Evolutionary conservation across 2,113 vertebrate species (phyloP), one percentile per base, ranked within the genome.

Genomic region (Heteronetta atricapilla): DNA sequence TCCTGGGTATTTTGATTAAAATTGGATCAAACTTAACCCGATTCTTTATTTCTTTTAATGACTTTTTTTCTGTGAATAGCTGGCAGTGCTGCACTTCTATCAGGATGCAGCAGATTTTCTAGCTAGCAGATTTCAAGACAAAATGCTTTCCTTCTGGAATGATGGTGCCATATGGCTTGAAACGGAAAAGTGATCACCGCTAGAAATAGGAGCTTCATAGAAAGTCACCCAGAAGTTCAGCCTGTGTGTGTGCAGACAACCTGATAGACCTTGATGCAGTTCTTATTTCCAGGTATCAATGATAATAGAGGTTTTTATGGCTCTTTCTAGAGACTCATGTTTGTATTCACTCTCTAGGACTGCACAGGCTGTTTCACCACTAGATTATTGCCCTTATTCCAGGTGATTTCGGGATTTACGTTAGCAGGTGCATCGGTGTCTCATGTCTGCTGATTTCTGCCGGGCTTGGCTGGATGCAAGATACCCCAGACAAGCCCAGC

Each of bases 151-250:
- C 86, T 88, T 84, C 80, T 92, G 90, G 85, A 93, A 89, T 62
- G 63, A 84, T 80, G 87, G 69, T 82, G 82, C 93, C 96, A 95
- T 96, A 95, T 97, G 95, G 94, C 88, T 96, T 90, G 80, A 93
- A 88, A 96, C 82, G 80, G 90, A 94, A 88, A 96, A 96, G 86
- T 84, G 90, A 90, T 96, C 80, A 26, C 80, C 55, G 53, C 92
- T 94, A 40, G 88, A 96, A 94, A 96, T 88, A 92, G 88, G 81
- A 95, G 58, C 93, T 96, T 92, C 90, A 31, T 75, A 69, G 88
- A 96, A 90, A 96, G 93, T 84, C 83, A 89, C 83, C 88, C 75
- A 53, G 29, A 90, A 88, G 82, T 44, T 67, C 79, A 40, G 29
- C 21, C 20, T 6, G 42, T 2, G 2, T 38, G 67, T 63, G 15